Percentiles rank a stretch among this genome's conserved stretches.
phyloP scores from a whole-genome alignment of 1,140 invertebrate species.

The Drepana arcuata region DNA sequence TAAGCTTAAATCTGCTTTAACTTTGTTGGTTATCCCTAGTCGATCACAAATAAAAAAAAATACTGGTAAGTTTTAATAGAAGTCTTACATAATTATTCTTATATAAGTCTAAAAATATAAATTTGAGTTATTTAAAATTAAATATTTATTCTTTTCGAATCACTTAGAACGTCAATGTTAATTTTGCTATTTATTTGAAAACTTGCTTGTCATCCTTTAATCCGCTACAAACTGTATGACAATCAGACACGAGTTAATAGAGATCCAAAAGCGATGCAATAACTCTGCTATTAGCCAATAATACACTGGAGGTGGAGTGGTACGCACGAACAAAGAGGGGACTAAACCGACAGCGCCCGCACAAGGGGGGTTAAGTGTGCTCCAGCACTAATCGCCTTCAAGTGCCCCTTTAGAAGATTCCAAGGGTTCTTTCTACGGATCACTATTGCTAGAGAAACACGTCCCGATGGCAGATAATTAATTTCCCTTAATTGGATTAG shows the following conservation, averaged over 20 bases:
- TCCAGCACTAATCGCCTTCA: conserved; percentile 42
- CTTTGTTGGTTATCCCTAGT: too few species aligned
- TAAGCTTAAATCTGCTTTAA: too few species aligned
- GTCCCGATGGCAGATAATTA: conserved; percentile 45
- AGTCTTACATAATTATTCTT: too few species aligned
- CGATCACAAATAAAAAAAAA: too few species aligned
- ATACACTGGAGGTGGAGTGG: conserved; percentile 22
- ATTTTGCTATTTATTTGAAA: too few species aligned
- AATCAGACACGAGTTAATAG: conserved; percentile 4
- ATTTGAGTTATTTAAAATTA: too few species aligned
- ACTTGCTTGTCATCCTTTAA: too few species aligned
- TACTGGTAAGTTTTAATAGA: too few species aligned
- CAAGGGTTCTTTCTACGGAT: conserved; percentile 49
- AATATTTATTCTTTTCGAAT: too few species aligned
- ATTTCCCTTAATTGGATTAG: conserved; percentile 52
- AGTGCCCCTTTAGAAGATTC: conserved; percentile 40
- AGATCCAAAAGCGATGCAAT: conserved; percentile 18
- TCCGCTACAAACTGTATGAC: too few species aligned
- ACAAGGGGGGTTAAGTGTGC: conserved; percentile 41
- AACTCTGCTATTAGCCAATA: conserved; percentile 35
- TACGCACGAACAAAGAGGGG: conserved; percentile 33
- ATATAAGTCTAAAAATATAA: too few species aligned
- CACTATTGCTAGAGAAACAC: conserved; percentile 49
- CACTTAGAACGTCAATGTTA: too few species aligned
- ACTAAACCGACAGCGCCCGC: conserved; percentile 28